phyloP scores from a whole-genome alignment of 2,888 invertebrate genomes.

The Lasioglossum vierecki region DNA sequence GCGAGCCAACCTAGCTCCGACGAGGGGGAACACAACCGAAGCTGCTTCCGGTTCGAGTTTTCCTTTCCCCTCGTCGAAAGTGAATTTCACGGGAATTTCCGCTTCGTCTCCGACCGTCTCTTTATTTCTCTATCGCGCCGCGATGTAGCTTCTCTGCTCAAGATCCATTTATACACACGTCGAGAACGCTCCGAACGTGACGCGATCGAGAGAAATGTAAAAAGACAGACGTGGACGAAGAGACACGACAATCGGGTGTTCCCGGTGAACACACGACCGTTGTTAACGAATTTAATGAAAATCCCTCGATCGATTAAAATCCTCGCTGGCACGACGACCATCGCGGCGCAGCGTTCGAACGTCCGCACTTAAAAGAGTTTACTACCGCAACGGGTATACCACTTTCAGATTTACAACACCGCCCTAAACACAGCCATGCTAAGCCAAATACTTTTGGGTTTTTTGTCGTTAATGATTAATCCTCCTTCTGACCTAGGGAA shows the following conservation, averaged over 20 bases:
- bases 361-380: slow-evolving; percentile 70
- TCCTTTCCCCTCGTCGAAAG: background rate
- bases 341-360: slow-evolving; percentile 67
- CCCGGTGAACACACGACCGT: background rate
- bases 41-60: slow-evolving; percentile 13
- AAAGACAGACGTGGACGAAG: background rate
- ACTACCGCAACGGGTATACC: slow-evolving; percentile 73
- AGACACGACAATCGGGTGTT: background rate
- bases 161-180: slow-evolving; percentile 38
- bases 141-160: slow-evolving; percentile 20
- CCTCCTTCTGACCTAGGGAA: slow-evolving; percentile 61
- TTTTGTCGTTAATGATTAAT: slow-evolving; percentile 75
- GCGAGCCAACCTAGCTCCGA: slow-evolving; percentile 67
- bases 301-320: slow-evolving; percentile 8
- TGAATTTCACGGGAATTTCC: background rate
- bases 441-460: slow-evolving; percentile 87
- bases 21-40: slow-evolving; percentile 8
- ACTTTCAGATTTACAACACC: slow-evolving; percentile 80
- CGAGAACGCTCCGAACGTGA: background rate
- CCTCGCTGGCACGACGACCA: slow-evolving; percentile 66
- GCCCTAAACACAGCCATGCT: slow-evolving; percentile 86
- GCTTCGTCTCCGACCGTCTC: background rate
- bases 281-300: slow-evolving; percentile 13
- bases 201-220: background rate
- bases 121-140: background rate